phyloP scores from a whole-genome alignment of 2,888 invertebrate genomes.

The Synergus gifuensis region DNA sequence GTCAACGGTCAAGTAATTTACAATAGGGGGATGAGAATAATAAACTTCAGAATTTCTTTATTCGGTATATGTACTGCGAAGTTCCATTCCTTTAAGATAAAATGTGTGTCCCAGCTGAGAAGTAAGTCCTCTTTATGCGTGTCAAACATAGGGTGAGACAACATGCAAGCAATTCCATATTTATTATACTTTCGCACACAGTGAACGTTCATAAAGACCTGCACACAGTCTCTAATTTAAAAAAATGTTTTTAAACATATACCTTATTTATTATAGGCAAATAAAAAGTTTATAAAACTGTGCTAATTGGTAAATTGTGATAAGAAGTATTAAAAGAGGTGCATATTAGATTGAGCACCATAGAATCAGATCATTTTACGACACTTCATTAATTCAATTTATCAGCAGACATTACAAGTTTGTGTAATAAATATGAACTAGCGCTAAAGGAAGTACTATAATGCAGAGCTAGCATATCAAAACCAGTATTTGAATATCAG shows the following conservation, averaged over 20 bases:
- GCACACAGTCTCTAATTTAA: neutral
- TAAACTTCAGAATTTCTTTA: conserved; percentile 34
- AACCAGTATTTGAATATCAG: conserved; percentile 30
- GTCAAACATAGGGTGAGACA: conserved; percentile 31
- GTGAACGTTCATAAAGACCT: neutral
- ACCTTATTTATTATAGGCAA: no score
- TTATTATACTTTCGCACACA: neutral
- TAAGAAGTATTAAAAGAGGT: no score
- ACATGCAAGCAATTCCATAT: conserved; percentile 4
- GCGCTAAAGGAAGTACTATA: neutral
- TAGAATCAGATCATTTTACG: neutral
- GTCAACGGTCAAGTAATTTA: conserved; percentile 35
- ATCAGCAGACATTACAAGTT: conserved; percentile 6
- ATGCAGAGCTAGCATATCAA: conserved; percentile 9
- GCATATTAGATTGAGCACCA: no score
- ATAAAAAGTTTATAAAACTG: neutral
- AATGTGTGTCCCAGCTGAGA: conserved; percentile 38
- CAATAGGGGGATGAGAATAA: conserved; percentile 12
- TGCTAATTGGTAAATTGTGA: neutral
- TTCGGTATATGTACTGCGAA: neutral
- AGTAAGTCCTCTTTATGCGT: conserved; percentile 35
- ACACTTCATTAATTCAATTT: conserved; percentile 9
- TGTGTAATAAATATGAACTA: conserved; percentile 23
- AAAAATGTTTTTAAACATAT: neutral
- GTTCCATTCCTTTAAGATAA: conserved; percentile 27